Conservation (phyloP, 1,140 invertebrate species). For the Caenorhabditis remanei region DNA sequence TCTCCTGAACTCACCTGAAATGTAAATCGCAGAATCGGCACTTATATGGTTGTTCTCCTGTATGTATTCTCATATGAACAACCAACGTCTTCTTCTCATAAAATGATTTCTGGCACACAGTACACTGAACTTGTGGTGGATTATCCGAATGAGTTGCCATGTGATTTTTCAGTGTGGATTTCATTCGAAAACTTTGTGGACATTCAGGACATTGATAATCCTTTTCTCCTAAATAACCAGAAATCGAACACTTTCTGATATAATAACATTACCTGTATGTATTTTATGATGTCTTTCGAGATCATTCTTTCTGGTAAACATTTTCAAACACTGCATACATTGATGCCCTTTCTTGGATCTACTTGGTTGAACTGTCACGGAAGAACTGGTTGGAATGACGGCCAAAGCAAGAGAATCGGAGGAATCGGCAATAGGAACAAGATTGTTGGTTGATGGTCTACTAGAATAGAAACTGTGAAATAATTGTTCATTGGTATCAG, state of each 20-base stretch:
- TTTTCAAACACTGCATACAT: neutral
- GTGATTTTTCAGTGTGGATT: conserved; percentile 35
- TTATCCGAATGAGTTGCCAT: conserved; percentile 21
- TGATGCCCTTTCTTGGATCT: neutral
- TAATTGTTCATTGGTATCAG: neutral
- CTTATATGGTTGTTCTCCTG: conserved; percentile 54
- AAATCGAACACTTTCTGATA: too few species aligned
- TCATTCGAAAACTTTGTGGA: neutral
- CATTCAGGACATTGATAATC: neutral
- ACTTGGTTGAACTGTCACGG: neutral
- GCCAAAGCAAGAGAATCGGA: neutral
- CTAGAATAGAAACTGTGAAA: neutral
- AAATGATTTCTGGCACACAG: conserved; percentile 15
- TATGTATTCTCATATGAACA: conserved; percentile 56
- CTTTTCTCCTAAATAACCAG: neutral
- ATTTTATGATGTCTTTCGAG: conserved; percentile 29
- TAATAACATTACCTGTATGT: neutral
- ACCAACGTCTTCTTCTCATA: conserved; percentile 44
- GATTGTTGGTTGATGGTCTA: neutral
- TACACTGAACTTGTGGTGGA: conserved; percentile 15
- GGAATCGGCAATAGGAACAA: neutral
- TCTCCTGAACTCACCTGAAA: conserved; percentile 34
- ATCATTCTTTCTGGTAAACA: conserved; percentile 40
- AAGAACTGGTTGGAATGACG: neutral
- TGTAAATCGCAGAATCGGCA: conserved; percentile 44